Evolutionary conservation across 2,888 invertebrate genomes (phyloP).

Genomic region (Mythimna loreyi): DNA sequence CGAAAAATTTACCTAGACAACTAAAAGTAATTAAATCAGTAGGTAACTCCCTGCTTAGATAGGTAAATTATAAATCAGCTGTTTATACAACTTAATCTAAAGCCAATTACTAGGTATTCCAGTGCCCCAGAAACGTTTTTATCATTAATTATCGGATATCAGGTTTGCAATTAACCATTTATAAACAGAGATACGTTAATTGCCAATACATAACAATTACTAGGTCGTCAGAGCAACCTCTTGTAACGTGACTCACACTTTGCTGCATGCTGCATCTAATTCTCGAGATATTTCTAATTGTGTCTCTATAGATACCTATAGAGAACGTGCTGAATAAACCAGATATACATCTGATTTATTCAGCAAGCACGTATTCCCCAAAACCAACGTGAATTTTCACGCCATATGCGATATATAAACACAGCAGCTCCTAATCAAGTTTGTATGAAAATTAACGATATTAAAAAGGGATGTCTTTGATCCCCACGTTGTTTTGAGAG

Average conservation of each 20-base stretch:
- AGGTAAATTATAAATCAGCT: constrained; percentile 49
- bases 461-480: constrained; percentile 74
- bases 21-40: constrained; percentile 19
- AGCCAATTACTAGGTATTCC: constrained; percentile 45
- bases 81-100: constrained; percentile 54
- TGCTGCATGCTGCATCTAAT: constrained; percentile 33
- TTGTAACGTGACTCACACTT: constrained; percentile 34
- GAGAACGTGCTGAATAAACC: too few relatives aligned
- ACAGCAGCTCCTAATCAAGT: constrained; percentile 54
- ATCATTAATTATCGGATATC: constrained; percentile 49
- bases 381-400: constrained; percentile 26
- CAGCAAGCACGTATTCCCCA: neutral
- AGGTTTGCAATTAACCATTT: constrained; percentile 36
- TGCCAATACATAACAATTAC: constrained; percentile 49
- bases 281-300: constrained; percentile 19
- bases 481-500: constrained; percentile 71
- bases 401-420: constrained; percentile 48
- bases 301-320: neutral
- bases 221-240: constrained; percentile 23
- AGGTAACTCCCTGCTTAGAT: neutral
- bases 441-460: constrained; percentile 55
- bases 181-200: constrained; percentile 37
- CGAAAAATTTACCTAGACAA: constrained; percentile 14
- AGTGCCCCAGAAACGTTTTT: constrained; percentile 48
- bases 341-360: neutral